Base-by-base conservation (phyloP, 2,113 vertebrate genomes). In the Ascaphus truei region DNA sequence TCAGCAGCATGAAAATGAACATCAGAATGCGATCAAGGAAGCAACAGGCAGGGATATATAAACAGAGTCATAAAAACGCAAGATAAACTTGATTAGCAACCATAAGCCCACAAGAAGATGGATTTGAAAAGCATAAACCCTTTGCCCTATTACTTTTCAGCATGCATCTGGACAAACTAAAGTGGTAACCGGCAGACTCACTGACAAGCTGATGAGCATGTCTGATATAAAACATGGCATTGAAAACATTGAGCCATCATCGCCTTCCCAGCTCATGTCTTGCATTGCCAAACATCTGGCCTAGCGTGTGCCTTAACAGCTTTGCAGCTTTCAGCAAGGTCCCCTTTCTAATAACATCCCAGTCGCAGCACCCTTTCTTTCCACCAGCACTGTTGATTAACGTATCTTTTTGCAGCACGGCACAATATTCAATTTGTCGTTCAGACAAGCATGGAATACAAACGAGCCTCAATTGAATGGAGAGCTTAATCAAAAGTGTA, bases 341-440 rank as follows among this genome's bases (percentile, higher is more conserved):
- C 52, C 71, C 25, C 67, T 0, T 72, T 76, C 62, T 59, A 59
- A 71, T 71, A 60, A 51, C 67, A 52, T 52, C 10, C 23, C 56
- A 56, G 50, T 72, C 68, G 62, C 60, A 10, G 72, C 45, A 16
- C 76, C 77, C 84, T 68, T 80, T 76, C 73, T 81, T 77, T 78
- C 84, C 75, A 77, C 74, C 76, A 66, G 76, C 81, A 22, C 79
- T 77, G 68, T 86, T 83, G 79, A 88, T 86, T 88, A 87, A 85
- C 81, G 80, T 72, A 30, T 78, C 80, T 81, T 74, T 82, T 72
- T 80, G 76, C 76, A 74, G 58, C 59, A 66, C 77, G 79, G 71
- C 72, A 80, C 77, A 76, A 75, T 80, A 80, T 80, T 81, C 75
- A 77, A 84, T 88, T 81, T 80, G 86, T 85, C 82, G 71, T 77